Percentiles rank a stretch among this genome's conserved stretches.
Conservation (phyloP, 2,888 invertebrate genomes). For the Autographa gamma region DNA sequence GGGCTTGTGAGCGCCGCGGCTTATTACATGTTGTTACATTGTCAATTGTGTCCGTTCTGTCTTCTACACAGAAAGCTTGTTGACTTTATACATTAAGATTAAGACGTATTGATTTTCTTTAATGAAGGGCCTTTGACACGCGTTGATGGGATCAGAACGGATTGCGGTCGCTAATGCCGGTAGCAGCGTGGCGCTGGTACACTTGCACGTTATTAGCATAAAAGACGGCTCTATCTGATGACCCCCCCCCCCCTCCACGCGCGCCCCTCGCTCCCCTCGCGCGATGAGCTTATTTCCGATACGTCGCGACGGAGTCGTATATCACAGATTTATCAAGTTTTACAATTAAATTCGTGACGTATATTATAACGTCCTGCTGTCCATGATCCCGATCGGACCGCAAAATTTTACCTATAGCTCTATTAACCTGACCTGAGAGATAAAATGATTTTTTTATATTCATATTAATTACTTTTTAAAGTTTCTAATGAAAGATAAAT, state of each 20-base stretch:
- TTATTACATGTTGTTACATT: no score
- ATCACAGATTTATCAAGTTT: slow-evolving; percentile 53
- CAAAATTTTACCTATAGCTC: background rate
- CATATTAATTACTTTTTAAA: no score
- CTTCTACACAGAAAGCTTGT: no score
- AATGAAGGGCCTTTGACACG: no score
- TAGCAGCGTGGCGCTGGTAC: background rate
- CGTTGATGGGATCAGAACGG: background rate
- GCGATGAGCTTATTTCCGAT: slow-evolving; percentile 54
- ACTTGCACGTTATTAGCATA: slow-evolving; percentile 29
- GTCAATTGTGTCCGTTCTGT: no score
- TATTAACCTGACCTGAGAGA: background rate
- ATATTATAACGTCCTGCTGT: slow-evolving; percentile 24
- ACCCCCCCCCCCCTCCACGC: background rate
- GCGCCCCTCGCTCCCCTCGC: background rate
- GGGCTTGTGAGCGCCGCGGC: no score
- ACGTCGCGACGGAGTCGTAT: slow-evolving; percentile 50
- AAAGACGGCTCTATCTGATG: slow-evolving; percentile 29
- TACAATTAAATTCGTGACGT: slow-evolving; percentile 51
- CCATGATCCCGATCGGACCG: background rate
- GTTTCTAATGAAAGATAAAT: no score
- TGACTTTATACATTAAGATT: no score
- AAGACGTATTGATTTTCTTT: no score
- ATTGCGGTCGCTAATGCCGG: background rate
- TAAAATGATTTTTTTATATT: no score